Evolutionary conservation across 2,888 invertebrate genomes (phyloP).

Genomic region (Melinaea menophilus): DNA sequence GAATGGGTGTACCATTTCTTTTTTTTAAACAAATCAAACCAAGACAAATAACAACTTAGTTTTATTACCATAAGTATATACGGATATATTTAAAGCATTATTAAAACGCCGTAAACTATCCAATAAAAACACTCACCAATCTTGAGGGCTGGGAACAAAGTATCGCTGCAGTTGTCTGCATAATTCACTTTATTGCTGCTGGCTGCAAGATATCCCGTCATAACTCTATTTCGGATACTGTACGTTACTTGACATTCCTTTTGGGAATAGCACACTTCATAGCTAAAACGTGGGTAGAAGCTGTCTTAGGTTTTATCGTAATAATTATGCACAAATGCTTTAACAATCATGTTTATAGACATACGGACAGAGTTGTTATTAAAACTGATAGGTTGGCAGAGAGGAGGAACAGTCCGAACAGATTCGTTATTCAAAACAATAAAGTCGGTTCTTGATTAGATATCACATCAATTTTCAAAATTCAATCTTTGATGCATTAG

Average conservation of each 20-base stretch:
- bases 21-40: too few species aligned
- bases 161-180: slow-evolving; percentile 72
- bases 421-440: too few species aligned
- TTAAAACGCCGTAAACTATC: background rate
- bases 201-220: slow-evolving; percentile 51
- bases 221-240: slow-evolving; percentile 46
- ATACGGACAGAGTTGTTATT: too few species aligned
- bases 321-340: background rate
- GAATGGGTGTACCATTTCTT: too few species aligned
- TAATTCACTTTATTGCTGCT: slow-evolving; percentile 71
- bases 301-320: background rate
- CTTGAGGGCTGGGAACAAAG: slow-evolving; percentile 60
- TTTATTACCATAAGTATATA: too few species aligned
- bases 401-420: too few species aligned
- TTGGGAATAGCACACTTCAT: slow-evolving; percentile 16
- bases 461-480: too few species aligned
- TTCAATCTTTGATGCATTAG: too few species aligned
- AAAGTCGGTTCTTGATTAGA: too few species aligned
- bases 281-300: background rate
- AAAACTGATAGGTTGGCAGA: too few species aligned
- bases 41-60: too few species aligned
- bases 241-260: slow-evolving; percentile 23
- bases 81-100: background rate
- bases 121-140: slow-evolving; percentile 11
- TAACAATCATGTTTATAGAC: too few species aligned